Evolutionary conservation across 2,888 invertebrate species (phyloP).

Genomic region (Cancer borealis): DNA sequence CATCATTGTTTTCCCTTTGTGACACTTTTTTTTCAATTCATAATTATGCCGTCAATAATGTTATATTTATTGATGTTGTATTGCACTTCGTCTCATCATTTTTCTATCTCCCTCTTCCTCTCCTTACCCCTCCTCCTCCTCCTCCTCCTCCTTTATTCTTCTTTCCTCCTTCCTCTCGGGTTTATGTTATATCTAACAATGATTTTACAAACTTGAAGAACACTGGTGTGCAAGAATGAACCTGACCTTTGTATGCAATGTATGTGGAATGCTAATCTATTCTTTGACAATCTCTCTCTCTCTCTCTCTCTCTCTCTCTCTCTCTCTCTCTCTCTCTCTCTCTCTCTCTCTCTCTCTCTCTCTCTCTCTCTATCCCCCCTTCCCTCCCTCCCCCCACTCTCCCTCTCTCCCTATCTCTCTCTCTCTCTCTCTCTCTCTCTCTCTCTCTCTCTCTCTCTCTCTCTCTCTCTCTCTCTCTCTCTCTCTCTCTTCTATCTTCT

Average conservation of each 20-base stretch:
- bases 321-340: slow-evolving; percentile 2
- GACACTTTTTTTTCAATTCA: neutral
- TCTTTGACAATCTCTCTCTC: neutral
- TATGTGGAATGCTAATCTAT: neutral
- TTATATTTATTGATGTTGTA: neutral
- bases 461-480: slow-evolving; percentile 25
- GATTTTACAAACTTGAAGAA: neutral
- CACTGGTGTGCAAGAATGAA: neutral
- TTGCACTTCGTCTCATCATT: neutral
- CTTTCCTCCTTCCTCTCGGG: neutral
- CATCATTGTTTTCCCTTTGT: neutral
- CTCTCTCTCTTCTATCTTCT: slow-evolving; percentile 15
- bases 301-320: slow-evolving; percentile 20
- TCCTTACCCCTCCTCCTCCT: neutral
- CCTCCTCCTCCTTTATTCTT: neutral
- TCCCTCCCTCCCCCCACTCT: too few relatives aligned
- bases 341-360: neutral
- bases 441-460: neutral
- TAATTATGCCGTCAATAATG: slow-evolving; percentile 17
- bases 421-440: neutral
- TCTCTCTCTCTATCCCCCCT: slow-evolving; percentile 28
- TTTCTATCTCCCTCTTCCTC: neutral
- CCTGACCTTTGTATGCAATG: slow-evolving; percentile 24
- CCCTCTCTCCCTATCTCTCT: neutral
- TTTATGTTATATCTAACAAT: neutral